Evolutionary conservation across 2,113 vertebrate species (phyloP), one percentile per base, ranked within the genome.

Genomic region (Castor canadensis): DNA sequence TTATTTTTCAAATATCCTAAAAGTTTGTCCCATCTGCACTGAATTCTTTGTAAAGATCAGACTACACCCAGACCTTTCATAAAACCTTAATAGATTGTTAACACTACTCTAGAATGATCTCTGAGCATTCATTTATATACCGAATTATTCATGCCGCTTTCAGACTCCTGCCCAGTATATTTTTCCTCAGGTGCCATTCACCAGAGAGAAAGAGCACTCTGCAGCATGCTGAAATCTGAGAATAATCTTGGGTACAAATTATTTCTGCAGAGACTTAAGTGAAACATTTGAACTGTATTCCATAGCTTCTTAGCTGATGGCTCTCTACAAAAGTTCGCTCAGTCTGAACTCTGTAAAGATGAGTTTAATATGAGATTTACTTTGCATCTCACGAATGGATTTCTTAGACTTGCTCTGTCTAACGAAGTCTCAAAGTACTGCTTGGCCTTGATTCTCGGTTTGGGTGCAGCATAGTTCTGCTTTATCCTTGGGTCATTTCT

Each of bases 1-100:
- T 35, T 64, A n/a, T 43, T 81, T 95, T 94, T 90, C 43, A 91
- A 47, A 38, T 89, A 81, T 90, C 58, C 89, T 76, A 67, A 94
- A 94, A 89, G 4, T 80, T 1, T 83, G 2, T 81, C 9, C 30
- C 6, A n/a, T 77, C 5, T 90, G 30, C 11, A 43, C 52, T 82
- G 66, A 89, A 76, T 91, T 10, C 17, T 43, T 0, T 76, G 1
- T 38, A 73, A 54, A 95, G 12, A 76, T 9, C 10, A 87, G 67
- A 62, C 24, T 52, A 1, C 19, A 35, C 26, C 38, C 1, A 6
- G 38, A 32, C 80, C 49, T 89, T 58, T 52, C 26, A 5, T 86
- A 26, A 95, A 84, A 69, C 26, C 13, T 54, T 47, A 85, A 58
- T 15, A 85, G 20, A 40, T 15, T 64, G 4, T 58, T 84, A 11